Evolutionary conservation across 1,140 invertebrate genomes (phyloP), one percentile per base, ranked within the genome.

Genomic region (Lysiphlebus fabarum): DNA sequence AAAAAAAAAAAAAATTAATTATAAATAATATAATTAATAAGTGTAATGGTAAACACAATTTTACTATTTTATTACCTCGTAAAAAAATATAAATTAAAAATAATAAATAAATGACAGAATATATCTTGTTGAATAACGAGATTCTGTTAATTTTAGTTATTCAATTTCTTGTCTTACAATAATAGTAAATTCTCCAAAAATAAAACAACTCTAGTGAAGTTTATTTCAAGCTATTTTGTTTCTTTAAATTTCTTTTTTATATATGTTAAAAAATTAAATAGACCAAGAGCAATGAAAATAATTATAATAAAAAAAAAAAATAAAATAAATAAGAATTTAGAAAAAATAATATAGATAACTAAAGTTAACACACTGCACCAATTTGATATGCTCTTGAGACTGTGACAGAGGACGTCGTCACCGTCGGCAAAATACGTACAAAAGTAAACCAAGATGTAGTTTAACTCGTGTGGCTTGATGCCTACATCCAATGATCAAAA

Each of bases 361-460:
- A 11, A 26, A 50, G 33, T 12, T 37, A 40, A 53, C 47, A 53
- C 47, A 41, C 71, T 72, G 71, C 69, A 64, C 72, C 63, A 62
- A 66, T 65, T 62, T 59, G 61, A 60, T 71, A 68, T 76, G 76
- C 66, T 76, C 76, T 80, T 80, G 76, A 79, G 76, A 80, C 78
- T 80, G 75, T 78, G 69, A 70, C 70, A 78, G 71, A 78, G 76
- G 76, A 79, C 76, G 77, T 67, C 76, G 70, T 75, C 70, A 66
- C 65, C 64, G 71, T 69, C 70, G 69, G 58, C 69, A 43, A 34
- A 47, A 33, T 36, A 38, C 36, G 17, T 26, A 26, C 17, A 26
- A 26, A 26, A 26, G 17, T 26, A 26, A 26, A 26, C 53, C 37
- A 67, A 72, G 53, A 71, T 70, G 68, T 70, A 69, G 67, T 60